Percentiles rank a stretch among this genome's conserved stretches.
Evolutionary conservation across 1,140 invertebrate species (phyloP).

Genomic region (Diprion similis): DNA sequence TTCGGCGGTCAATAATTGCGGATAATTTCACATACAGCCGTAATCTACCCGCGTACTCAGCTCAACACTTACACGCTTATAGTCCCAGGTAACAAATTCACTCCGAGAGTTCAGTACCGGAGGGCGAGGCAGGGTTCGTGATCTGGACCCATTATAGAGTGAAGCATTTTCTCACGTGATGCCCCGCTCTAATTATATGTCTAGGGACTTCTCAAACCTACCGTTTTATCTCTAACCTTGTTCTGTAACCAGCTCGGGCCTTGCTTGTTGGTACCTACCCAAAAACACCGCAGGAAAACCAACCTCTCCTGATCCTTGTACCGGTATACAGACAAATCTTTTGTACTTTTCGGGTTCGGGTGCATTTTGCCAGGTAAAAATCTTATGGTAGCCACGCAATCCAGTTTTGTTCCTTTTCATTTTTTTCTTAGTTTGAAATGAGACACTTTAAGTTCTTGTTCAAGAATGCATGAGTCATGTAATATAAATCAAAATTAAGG

Average conservation of each 20-base stretch:
- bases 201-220: conserved; percentile 56
- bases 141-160: conserved; percentile 49
- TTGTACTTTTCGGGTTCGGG: conserved; percentile 7
- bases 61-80: background rate
- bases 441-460: no score
- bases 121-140: conserved; percentile 35
- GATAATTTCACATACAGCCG: background rate
- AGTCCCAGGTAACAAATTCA: background rate
- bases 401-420: no score
- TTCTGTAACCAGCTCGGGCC: conserved; percentile 13
- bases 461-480: no score
- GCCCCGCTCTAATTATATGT: conserved; percentile 57
- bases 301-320: conserved; percentile 31
- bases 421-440: no score
- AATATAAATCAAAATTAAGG: no score
- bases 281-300: conserved; percentile 31
- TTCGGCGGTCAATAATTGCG: background rate
- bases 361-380: conserved; percentile 6
- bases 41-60: background rate
- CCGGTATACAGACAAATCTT: conserved; percentile 24
- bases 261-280: conserved; percentile 19
- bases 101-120: conserved; percentile 28
- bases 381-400: background rate
- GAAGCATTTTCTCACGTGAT: conserved; percentile 57
- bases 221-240: conserved; percentile 54